Conservation (phyloP, 2,888 invertebrate genomes). For the Brachynemurus nebulosus region DNA sequence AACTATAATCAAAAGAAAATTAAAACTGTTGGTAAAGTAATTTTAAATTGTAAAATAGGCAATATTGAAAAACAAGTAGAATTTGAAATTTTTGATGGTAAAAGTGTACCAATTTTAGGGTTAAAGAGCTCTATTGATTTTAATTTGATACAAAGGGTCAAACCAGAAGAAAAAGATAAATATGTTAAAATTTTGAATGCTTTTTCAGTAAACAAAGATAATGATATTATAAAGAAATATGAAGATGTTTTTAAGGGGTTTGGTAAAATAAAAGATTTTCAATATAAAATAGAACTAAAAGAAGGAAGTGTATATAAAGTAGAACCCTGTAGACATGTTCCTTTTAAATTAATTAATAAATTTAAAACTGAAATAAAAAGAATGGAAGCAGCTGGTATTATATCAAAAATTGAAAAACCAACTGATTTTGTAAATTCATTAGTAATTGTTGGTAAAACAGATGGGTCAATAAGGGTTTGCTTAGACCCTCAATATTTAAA, state of each 20-base stretch:
- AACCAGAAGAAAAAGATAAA: too few species aligned
- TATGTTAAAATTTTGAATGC: too few species aligned
- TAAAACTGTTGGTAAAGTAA: not conserved
- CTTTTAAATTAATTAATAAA: not conserved
- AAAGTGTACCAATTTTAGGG: not conserved
- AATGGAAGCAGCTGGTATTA: not conserved
- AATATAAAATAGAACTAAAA: conserved; percentile 3
- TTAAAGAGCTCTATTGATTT: too few species aligned
- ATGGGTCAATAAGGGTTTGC: not conserved
- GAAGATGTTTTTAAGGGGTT: not conserved
- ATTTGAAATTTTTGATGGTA: not conserved
- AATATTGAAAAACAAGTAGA: not conserved
- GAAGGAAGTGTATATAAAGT: not conserved
- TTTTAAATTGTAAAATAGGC: not conserved
- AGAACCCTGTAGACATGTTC: not conserved
- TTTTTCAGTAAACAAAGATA: too few species aligned
- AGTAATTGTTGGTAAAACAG: not conserved
- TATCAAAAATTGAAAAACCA: not conserved
- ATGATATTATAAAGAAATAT: not conserved
- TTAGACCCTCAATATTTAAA: not conserved
- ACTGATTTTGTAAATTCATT: not conserved
- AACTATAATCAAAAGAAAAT: not conserved
- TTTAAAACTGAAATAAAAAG: not conserved
- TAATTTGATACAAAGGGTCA: not conserved
- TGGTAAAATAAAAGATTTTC: not conserved